Evolutionary conservation across 2,888 invertebrate genomes (phyloP).

Genomic region (Chloroclysta siterata): DNA sequence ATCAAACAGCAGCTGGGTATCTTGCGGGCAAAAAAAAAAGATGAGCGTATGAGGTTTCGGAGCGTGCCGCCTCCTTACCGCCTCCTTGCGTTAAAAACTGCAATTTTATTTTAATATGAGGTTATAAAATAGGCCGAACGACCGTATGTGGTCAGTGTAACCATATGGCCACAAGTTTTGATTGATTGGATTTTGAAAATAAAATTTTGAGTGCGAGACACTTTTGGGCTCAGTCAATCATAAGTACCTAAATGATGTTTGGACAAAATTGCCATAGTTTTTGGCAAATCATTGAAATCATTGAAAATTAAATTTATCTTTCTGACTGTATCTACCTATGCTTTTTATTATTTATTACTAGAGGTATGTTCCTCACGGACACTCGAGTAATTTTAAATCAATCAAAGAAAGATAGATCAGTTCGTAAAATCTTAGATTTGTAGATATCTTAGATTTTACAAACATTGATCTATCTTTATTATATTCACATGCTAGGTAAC

Average conservation of each 20-base stretch:
- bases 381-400: too few relatives aligned
- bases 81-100: constrained; percentile 65
- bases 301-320: too few relatives aligned
- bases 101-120: constrained; percentile 61
- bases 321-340: too few relatives aligned
- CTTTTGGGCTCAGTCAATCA: neutral
- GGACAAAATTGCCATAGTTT: neutral
- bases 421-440: too few relatives aligned
- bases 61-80: constrained; percentile 77
- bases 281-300: neutral
- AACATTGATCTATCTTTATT: too few relatives aligned
- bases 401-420: too few relatives aligned
- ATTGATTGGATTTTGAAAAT: constrained; percentile 25
- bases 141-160: constrained; percentile 55
- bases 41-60: constrained; percentile 67
- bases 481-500: too few relatives aligned
- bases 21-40: constrained; percentile 48
- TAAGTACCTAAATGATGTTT: neutral
- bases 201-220: neutral
- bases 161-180: constrained; percentile 45
- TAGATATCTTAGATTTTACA: too few relatives aligned
- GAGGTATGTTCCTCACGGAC: too few relatives aligned
- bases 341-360: too few relatives aligned
- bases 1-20: constrained; percentile 76
- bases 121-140: constrained; percentile 41